phyloP scores from a whole-genome alignment of 2,888 invertebrate species.

The Protodeltote pygarga region DNA sequence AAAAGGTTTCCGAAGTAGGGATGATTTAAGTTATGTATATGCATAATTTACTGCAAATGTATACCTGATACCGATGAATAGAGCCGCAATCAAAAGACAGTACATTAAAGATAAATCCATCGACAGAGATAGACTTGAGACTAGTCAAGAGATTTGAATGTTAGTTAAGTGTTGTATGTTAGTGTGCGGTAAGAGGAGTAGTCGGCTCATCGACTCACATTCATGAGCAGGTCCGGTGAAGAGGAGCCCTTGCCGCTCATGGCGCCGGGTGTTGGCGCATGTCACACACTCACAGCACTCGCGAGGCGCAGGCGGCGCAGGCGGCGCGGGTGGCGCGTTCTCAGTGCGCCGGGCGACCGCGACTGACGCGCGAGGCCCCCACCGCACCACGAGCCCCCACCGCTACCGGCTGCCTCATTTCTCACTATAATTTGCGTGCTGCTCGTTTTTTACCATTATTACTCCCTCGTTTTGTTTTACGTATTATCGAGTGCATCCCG shows the following conservation, averaged over 20 bases:
- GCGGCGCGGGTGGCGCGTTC: slow-evolving; percentile 76
- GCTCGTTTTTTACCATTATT: slow-evolving; percentile 87
- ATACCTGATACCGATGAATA: no score
- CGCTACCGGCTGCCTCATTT: slow-evolving; percentile 87
- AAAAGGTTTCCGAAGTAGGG: no score
- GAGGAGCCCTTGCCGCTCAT: slow-evolving; percentile 53
- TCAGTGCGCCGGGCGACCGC: slow-evolving; percentile 79
- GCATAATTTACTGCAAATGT: no score
- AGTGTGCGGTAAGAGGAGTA: slow-evolving; percentile 34
- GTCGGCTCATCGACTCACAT: slow-evolving; percentile 77
- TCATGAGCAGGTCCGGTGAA: slow-evolving; percentile 81
- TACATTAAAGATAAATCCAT: no score
- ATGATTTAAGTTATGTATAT: no score
- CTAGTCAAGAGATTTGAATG: slow-evolving; percentile 33
- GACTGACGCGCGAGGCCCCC: slow-evolving; percentile 80
- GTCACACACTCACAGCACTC: slow-evolving; percentile 82
- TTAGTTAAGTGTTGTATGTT: slow-evolving; percentile 35
- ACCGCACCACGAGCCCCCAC: slow-evolving; percentile 80
- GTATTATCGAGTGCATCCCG: slow-evolving; percentile 87
- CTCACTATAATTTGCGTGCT: slow-evolving; percentile 87
- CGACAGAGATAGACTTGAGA: neutral
- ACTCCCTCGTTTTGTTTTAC: slow-evolving; percentile 87
- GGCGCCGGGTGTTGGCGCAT: slow-evolving; percentile 72
- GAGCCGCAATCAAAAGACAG: no score
- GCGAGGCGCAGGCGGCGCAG: slow-evolving; percentile 75